Evolutionary conservation across 1,140 invertebrate genomes (phyloP).

Genomic region (Lasioglossum albipes): DNA sequence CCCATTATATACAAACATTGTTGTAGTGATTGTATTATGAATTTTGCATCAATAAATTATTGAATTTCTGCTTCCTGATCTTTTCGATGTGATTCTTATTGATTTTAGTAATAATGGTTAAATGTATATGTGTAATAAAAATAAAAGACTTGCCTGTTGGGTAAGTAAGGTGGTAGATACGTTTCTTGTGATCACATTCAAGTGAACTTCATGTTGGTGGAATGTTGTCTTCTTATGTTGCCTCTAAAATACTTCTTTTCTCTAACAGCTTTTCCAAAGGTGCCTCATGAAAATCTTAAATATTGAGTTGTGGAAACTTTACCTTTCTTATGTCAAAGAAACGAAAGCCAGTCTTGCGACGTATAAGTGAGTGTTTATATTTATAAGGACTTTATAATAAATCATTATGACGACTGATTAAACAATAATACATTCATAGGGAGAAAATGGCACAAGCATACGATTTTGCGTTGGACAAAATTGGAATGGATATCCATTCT

Average conservation of each 20-base stretch:
- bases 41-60: constrained; percentile 57
- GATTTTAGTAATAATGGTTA: constrained; percentile 52
- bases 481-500: constrained; percentile 98
- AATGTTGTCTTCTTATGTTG: constrained; percentile 55
- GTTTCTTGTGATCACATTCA: constrained; percentile 40
- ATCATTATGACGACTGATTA: background rate
- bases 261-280: constrained; percentile 94
- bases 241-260: constrained; percentile 60
- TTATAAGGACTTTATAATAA: background rate
- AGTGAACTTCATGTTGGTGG: constrained; percentile 54
- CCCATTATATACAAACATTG: constrained; percentile 60
- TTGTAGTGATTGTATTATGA: constrained; percentile 55
- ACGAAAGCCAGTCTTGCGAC: constrained; percentile 95
- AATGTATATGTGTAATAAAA: constrained; percentile 48
- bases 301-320: constrained; percentile 99
- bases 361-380: constrained; percentile 89
- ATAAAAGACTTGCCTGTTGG: constrained; percentile 72
- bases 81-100: constrained; percentile 45
- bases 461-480: constrained; percentile 99
- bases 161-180: constrained; percentile 74
- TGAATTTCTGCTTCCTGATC: constrained; percentile 43
- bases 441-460: constrained; percentile 99
- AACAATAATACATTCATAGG: constrained; percentile 81
- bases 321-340: constrained; percentile 98
- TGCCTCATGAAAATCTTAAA: constrained; percentile 99